These are phyloP conservation scores for Sciurus carolinensis DNA, from an alignment of 2,797 vertebrate genomes.

Conservation along the genomic window DNA sequence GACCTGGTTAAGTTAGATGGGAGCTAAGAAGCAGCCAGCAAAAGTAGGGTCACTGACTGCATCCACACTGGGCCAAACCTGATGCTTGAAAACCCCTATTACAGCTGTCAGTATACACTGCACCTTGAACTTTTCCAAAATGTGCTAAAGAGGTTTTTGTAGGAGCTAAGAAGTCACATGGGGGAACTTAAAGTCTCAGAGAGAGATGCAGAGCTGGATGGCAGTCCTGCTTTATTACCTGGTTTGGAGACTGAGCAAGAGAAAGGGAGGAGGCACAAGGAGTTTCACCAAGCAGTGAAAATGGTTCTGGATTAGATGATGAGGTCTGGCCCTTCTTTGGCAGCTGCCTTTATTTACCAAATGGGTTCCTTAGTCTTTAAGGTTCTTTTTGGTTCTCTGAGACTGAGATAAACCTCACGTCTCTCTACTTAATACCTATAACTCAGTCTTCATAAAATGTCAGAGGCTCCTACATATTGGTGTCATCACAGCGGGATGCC, in stretches of 20 bases:
- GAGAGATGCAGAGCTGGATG: neutral
- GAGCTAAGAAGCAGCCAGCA: neutral
- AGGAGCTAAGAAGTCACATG: neutral
- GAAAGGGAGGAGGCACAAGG: fast-evolving
- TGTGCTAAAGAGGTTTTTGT: neutral
- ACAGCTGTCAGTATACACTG: neutral
- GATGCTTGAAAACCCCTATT: neutral
- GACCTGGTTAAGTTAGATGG: neutral
- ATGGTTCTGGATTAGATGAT: neutral
- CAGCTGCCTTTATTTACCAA: neutral
- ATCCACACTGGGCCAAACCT: neutral
- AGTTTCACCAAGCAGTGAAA: neutral
- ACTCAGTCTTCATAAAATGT: neutral
- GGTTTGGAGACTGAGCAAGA: neutral
- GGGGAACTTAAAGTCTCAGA: neutral
- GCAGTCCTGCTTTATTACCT: neutral
- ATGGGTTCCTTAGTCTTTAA: neutral
- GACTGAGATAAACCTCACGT: neutral
- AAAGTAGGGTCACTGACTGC: neutral
- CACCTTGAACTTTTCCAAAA: neutral
- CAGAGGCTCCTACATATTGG: neutral
- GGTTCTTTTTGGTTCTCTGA: neutral
- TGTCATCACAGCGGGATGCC: neutral
- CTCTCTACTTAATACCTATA: neutral
- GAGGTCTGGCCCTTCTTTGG: neutral